Conservation (phyloP, 2,888 invertebrate species). For the Tachina grossa region DNA sequence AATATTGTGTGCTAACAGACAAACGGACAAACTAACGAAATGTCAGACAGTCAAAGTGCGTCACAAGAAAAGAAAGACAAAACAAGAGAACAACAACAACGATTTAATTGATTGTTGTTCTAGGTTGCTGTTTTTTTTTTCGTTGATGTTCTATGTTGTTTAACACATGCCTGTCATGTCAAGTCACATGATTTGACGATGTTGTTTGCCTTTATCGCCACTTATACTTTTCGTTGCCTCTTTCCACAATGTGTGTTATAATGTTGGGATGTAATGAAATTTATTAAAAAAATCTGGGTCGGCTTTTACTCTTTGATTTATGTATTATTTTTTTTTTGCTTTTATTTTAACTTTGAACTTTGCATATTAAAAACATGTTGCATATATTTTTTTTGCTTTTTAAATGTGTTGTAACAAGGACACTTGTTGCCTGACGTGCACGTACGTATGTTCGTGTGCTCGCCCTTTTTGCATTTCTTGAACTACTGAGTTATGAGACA, state of each 20-base stretch:
- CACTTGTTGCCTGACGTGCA: constrained; percentile 55
- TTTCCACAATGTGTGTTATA: not conserved
- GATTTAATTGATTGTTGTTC: constrained; percentile 76
- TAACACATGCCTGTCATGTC: constrained; percentile 28
- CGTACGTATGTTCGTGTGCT: not conserved
- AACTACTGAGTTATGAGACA: not conserved
- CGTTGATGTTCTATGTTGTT: constrained; percentile 2
- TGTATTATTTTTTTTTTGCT: constrained; percentile 27
- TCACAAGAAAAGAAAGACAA: not conserved
- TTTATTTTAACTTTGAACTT: constrained; percentile 46
- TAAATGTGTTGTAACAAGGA: not conserved
- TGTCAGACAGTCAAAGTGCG: constrained; percentile 7
- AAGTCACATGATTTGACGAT: constrained; percentile 22
- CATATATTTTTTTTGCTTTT: not conserved
- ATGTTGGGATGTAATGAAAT: constrained; percentile 46
- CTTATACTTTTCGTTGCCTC: not conserved
- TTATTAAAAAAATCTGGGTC: constrained; percentile 66
- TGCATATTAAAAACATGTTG: constrained; percentile 44
- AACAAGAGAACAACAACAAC: not conserved
- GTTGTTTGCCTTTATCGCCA: not conserved
- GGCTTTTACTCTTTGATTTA: constrained; percentile 66
- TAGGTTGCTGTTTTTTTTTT: constrained; percentile 30
- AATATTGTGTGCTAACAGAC: constrained; percentile 70
- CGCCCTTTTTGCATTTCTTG: not conserved
- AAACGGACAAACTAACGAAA: constrained; percentile 25